These are phyloP conservation scores for Lasioglossum pauxillum DNA, from an alignment of 2,888 invertebrate genomes.

Conservation along the genomic window DNA sequence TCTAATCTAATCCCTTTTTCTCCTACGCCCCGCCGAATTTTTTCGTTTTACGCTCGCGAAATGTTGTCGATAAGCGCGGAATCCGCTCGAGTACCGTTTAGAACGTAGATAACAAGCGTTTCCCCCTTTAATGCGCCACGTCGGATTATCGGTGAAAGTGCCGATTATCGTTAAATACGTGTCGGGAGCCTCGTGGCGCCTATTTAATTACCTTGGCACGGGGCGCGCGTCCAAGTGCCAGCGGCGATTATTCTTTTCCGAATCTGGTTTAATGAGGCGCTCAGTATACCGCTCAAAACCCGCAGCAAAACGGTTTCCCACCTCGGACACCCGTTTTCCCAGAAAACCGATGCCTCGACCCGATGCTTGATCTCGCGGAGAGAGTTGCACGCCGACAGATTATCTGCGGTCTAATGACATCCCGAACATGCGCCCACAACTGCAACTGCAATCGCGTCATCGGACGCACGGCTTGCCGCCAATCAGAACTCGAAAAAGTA, in stretches of 20 bases:
- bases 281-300: slow-evolving; percentile 1
- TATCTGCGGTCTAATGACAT: slow-evolving; percentile 9
- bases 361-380: neutral
- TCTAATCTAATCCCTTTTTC: neutral
- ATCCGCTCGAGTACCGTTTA: neutral
- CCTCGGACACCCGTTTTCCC: neutral
- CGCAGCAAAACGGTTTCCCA: slow-evolving; percentile 4
- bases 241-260: slow-evolving; percentile 53
- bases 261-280: slow-evolving; percentile 42
- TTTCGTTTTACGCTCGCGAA: neutral
- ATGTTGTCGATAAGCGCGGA: slow-evolving; percentile 1
- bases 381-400: slow-evolving; percentile 1
- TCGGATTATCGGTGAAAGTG: slow-evolving; percentile 37
- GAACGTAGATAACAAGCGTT: slow-evolving; percentile 44
- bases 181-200: slow-evolving; percentile 53
- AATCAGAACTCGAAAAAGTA: slow-evolving; percentile 27
- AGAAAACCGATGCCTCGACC: slow-evolving; percentile 13
- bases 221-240: slow-evolving; percentile 47
- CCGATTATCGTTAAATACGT: slow-evolving; percentile 51
- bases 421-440: slow-evolving; percentile 8
- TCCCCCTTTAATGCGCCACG: neutral
- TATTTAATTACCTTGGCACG: slow-evolving; percentile 61
- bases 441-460: slow-evolving; percentile 16
- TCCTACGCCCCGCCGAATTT: neutral
- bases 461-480: neutral